phyloP scores from a whole-genome alignment of 2,113 vertebrate genomes.

The Saccopteryx leptura region DNA sequence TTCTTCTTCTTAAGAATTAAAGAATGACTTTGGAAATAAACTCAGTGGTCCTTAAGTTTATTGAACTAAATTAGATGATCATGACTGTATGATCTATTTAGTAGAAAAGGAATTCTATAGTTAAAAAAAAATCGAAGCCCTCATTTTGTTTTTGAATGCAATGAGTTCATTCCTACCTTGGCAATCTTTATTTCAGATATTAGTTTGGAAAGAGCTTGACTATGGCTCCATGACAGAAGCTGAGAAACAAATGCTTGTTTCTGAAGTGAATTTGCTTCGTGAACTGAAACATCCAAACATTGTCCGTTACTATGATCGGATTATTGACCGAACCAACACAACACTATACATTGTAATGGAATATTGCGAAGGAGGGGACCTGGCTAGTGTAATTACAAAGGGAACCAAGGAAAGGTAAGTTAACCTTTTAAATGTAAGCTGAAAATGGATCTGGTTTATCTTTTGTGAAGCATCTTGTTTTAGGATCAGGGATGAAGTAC shows the following conservation, averaged over 20 bases:
- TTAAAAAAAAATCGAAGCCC: background rate
- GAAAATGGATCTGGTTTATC: background rate
- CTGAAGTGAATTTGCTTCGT: slow-evolving; percentile 96
- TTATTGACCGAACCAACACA: slow-evolving; percentile 94
- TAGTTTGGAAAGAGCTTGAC: slow-evolving; percentile 99
- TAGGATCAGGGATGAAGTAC: background rate
- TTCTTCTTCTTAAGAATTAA: background rate
- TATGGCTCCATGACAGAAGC: slow-evolving; percentile 96
- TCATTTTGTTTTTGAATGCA: background rate
- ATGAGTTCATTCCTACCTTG: background rate
- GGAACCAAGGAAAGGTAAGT: slow-evolving; percentile 94
- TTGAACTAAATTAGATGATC: background rate
- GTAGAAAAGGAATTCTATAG: background rate
- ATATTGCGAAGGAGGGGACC: slow-evolving; percentile 96
- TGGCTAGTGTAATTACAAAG: slow-evolving; percentile 93
- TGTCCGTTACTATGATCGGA: slow-evolving; percentile 96
- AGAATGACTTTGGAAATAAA: background rate
- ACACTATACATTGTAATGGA: slow-evolving; percentile 99
- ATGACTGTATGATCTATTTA: background rate
- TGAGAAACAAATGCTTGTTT: slow-evolving; percentile 99
- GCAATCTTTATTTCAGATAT: slow-evolving; percentile 87
- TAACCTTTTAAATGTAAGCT: background rate
- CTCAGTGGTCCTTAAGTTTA: background rate
- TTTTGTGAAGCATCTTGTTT: background rate
- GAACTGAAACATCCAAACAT: slow-evolving; percentile 98